Evolutionary conservation across 2,888 invertebrate species (phyloP).

Genomic region (Xestoiulus laeticollis): DNA sequence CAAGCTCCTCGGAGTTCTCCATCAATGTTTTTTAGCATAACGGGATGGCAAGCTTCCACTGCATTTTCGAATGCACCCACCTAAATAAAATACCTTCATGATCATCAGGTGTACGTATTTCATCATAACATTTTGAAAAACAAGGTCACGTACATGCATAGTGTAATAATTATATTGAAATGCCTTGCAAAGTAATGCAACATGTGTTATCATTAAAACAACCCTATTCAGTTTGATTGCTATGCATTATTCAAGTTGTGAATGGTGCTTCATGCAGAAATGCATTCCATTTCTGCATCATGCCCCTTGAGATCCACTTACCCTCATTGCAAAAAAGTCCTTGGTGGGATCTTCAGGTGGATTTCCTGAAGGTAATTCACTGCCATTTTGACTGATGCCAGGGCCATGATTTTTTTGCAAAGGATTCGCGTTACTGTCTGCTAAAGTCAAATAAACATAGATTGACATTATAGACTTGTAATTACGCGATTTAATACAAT

Average conservation of each 20-base stretch:
- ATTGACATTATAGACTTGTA: too few species aligned
- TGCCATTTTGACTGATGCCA: background rate
- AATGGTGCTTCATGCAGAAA: too few species aligned
- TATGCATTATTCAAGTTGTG: too few species aligned
- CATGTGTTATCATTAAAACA: too few species aligned
- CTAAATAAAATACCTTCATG: constrained; percentile 71
- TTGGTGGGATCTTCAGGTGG: constrained; percentile 53
- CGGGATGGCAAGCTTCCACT: constrained; percentile 73
- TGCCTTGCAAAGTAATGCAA: too few species aligned
- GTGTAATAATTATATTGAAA: too few species aligned
- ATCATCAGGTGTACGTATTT: too few species aligned
- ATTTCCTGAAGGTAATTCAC: background rate
- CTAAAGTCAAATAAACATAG: constrained; percentile 27
- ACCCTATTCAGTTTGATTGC: too few species aligned
- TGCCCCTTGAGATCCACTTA: background rate
- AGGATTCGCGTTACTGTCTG: background rate
- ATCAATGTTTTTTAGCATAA: constrained; percentile 74
- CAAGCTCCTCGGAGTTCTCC: constrained; percentile 78
- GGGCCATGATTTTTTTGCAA: background rate
- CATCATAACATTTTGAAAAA: too few species aligned
- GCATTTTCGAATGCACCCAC: constrained; percentile 78
- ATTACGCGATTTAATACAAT: too few species aligned
- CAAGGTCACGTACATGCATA: too few species aligned
- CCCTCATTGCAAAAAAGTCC: constrained; percentile 58
- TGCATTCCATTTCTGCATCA: background rate